Conservation (phyloP, 2,113 vertebrate species). For the Mobula birostris region DNA sequence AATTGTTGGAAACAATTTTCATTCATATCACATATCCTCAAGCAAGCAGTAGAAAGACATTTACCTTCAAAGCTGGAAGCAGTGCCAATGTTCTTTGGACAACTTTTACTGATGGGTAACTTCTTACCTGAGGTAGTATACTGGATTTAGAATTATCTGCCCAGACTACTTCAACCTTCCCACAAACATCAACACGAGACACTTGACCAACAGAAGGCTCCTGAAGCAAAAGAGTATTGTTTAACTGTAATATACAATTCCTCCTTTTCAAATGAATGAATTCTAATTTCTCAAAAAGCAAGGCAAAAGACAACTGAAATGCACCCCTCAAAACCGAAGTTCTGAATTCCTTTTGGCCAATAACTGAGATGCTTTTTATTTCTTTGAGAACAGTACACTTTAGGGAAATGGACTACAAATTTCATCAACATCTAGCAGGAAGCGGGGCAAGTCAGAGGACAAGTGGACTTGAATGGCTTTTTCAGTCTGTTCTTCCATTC, state of each 20-base stretch:
- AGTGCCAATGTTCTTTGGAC: background rate
- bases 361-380: background rate
- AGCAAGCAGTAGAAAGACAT: background rate
- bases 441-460: background rate
- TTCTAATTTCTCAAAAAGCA: background rate
- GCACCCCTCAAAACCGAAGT: background rate
- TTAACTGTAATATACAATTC: background rate
- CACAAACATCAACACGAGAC: conserved; percentile 86
- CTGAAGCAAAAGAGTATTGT: conserved; percentile 33
- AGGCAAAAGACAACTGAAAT: background rate
- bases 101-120: background rate
- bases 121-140: conserved; percentile 85
- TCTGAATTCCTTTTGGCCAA: background rate
- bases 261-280: background rate
- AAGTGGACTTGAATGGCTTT: too few species aligned
- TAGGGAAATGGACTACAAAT: background rate
- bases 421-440: background rate
- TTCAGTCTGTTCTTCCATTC: too few species aligned
- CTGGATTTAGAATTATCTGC: conserved; percentile 89
- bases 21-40: background rate
- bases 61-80: background rate
- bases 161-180: conserved; percentile 98
- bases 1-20: background rate
- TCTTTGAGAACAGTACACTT: background rate
- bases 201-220: conserved; percentile 92